phyloP scores from a whole-genome alignment of 2,113 vertebrate species.

The Sitta europaea region DNA sequence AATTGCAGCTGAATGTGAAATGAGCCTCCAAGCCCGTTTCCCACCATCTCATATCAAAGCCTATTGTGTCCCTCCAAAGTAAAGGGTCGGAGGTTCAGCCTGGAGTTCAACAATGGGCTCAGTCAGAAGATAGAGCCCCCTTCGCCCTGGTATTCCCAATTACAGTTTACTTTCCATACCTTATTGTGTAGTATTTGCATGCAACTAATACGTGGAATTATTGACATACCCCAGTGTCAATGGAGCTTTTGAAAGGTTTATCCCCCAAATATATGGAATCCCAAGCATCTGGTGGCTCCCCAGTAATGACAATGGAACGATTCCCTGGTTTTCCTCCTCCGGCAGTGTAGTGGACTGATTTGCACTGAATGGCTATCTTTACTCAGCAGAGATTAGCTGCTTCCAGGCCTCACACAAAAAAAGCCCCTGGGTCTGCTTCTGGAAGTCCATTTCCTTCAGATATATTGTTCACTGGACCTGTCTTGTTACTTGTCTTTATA shows the following conservation, averaged over 20 bases:
- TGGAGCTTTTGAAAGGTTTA: conserved; percentile 70
- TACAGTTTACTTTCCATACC: conserved; percentile 78
- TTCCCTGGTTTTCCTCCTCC: conserved; percentile 49
- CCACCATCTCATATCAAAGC: conserved; percentile 92
- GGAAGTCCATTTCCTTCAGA: conserved; percentile 30
- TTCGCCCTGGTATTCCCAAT: conserved; percentile 74
- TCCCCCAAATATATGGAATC: conserved; percentile 75
- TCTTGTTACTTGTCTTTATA: background rate
- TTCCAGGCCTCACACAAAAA: conserved; percentile 21
- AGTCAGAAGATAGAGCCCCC: conserved; percentile 76
- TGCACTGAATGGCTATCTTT: conserved; percentile 55
- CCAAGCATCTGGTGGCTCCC: conserved; percentile 72
- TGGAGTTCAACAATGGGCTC: conserved; percentile 83
- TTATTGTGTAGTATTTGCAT: conserved; percentile 80
- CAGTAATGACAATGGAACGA: conserved; percentile 54
- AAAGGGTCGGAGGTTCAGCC: conserved; percentile 85
- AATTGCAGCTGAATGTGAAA: conserved; percentile 85
- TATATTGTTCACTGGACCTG: conserved; percentile 1
- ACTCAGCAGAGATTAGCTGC: conserved; percentile 54
- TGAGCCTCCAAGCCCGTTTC: conserved; percentile 83
- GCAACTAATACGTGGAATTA: conserved; percentile 78
- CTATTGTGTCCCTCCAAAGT: conserved; percentile 90
- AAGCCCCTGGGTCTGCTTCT: background rate
- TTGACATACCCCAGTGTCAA: conserved; percentile 78
- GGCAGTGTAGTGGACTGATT: background rate